Evolutionary conservation across 2,888 invertebrate genomes (phyloP), one percentile per base, ranked within the genome.

Genomic region (Carpatolechia fugitivella): DNA sequence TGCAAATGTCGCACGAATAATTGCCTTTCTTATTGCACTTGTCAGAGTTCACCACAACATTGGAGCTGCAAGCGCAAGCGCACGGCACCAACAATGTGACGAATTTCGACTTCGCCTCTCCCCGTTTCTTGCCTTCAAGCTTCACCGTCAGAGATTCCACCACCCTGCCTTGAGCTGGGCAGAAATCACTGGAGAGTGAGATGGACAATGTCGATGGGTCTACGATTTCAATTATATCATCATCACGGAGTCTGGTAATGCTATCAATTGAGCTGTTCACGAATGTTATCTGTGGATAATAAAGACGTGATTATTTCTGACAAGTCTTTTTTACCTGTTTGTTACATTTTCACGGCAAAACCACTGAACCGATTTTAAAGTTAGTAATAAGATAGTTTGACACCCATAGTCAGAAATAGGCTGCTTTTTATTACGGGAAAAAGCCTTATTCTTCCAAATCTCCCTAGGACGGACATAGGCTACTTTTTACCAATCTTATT

Each of bases 1-100:
- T 74, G 74, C 95, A 95, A 8, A 91, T 82, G 0, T 95, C 95
- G 69, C 93, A 94, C 36, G 91, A 80, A 33, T 83, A 88, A 31
- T 91, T 90, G 0, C 94, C 94, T 54, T 82, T 75, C 0, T 61
- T 57, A 29, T 68, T 73, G 66, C 92, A 93, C 7, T 69, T 62
- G 0, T 61, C 36, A 0, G 93, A 91, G 24, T 83, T 78, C 1
- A 52, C 61, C 47, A 84, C 80, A 54, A 80, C 67, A 0, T 59
- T 56, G 1, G 61, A 59, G 31, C 74, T 79, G 65, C 88, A 88
- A 0, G 56, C 57, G 51, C 88, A 89, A 0, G 80, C 80, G 56
- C 89, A 90, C 0, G 80, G 72, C n/a, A 89, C 82, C 18, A 83
- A 54, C 0, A 50, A 14, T 4, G 18, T 38, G n/a, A 36, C 14